phyloP scores from a whole-genome alignment of 2,797 vertebrate genomes.

The Protosalanx chinensis region DNA sequence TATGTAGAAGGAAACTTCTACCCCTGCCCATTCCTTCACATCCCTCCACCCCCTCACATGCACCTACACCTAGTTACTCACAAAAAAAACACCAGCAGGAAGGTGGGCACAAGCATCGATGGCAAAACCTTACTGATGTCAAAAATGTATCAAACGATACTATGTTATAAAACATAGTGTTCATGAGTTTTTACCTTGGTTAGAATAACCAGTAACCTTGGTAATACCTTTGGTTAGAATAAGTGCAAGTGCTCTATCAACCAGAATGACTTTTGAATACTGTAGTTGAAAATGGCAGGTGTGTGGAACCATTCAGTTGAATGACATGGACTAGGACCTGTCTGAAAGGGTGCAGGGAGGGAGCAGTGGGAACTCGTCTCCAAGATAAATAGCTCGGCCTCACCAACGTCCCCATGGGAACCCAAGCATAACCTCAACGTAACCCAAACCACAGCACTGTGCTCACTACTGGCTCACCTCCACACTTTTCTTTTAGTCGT shows the following conservation, averaged over 20 bases:
- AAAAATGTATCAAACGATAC: constrained; percentile 30
- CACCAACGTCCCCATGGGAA: constrained; percentile 76
- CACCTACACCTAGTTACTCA: constrained; percentile 41
- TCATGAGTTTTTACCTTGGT: background rate
- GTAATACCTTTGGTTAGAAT: background rate
- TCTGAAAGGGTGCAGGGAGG: constrained; percentile 16
- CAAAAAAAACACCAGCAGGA: constrained; percentile 58
- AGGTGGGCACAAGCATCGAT: constrained; percentile 47
- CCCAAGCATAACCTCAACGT: constrained; percentile 79
- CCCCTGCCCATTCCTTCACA: constrained; percentile 12
- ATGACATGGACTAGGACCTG: constrained; percentile 28
- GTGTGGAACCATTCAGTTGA: constrained; percentile 1
- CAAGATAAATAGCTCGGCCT: constrained; percentile 74
- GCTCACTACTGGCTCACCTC: constrained; percentile 66
- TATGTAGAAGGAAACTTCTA: constrained; percentile 56
- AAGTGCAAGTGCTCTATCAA: background rate
- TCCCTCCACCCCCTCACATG: constrained; percentile 53
- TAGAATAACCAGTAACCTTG: background rate
- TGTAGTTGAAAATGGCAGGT: background rate
- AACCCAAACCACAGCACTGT: constrained; percentile 69
- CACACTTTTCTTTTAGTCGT: constrained; percentile 59
- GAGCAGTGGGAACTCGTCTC: constrained; percentile 54
- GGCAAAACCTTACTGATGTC: constrained; percentile 22
- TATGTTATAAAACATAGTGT: background rate
- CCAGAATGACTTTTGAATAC: background rate